These are phyloP conservation scores for Paelopatides confundens DNA, from an alignment of 53 echinoderm and acorn worm species.

Conservation along the genomic window DNA sequence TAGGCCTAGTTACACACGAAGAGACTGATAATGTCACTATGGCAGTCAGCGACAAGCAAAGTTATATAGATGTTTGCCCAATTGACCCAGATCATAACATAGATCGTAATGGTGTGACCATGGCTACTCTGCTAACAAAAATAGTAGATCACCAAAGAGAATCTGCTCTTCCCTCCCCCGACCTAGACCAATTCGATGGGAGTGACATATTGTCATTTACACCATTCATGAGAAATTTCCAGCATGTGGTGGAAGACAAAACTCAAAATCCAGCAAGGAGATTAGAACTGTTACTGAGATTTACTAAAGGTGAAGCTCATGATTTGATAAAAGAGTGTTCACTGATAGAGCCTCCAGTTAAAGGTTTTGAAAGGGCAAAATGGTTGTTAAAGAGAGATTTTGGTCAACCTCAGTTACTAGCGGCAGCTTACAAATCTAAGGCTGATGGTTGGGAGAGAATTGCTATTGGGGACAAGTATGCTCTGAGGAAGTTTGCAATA, in stretches of 20 bases:
- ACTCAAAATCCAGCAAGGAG: slow-evolving; percentile 61
- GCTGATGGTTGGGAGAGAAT: slow-evolving; percentile 65
- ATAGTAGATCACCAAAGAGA: slow-evolving; percentile 48
- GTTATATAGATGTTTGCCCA: too few relatives aligned
- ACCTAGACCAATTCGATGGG: slow-evolving; percentile 57
- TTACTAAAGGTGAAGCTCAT: slow-evolving; percentile 65
- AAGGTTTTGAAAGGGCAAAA: slow-evolving; percentile 50
- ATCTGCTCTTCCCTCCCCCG: slow-evolving; percentile 29
- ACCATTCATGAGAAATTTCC: slow-evolving; percentile 58
- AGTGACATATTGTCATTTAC: slow-evolving; percentile 23
- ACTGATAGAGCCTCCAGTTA: slow-evolving; percentile 43
- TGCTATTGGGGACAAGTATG: too few relatives aligned
- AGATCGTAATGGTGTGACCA: neutral
- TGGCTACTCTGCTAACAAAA: slow-evolving; percentile 44
- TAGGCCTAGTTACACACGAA: too few relatives aligned
- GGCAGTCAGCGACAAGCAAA: too few relatives aligned
- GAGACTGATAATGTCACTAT: too few relatives aligned
- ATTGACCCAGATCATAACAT: neutral
- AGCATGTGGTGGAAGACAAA: slow-evolving; percentile 61
- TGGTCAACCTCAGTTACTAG: too few relatives aligned
- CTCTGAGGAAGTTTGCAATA: too few relatives aligned
- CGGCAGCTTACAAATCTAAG: slow-evolving; percentile 57
- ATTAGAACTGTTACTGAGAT: slow-evolving; percentile 66
- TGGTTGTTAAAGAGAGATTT: slow-evolving; percentile 47
- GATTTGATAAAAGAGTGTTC: slow-evolving; percentile 68